Evolutionary conservation across 2,797 vertebrate genomes (phyloP).

Genomic region (Pseudocheirus occidentalis): DNA sequence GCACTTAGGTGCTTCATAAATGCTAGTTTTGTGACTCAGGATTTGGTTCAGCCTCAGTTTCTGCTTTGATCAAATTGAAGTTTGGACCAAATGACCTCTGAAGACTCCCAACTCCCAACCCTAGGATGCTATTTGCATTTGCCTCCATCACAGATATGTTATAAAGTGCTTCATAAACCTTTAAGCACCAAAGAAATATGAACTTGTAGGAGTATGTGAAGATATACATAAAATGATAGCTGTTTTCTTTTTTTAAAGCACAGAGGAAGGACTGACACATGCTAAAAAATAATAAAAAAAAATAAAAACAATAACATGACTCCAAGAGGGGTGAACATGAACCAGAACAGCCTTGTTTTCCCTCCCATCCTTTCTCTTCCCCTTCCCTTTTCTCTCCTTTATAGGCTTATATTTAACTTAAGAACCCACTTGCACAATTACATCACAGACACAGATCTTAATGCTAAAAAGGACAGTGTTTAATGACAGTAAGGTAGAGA

Average conservation of each 20-base stretch:
- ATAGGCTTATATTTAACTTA: background rate
- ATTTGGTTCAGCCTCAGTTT: background rate
- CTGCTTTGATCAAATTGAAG: background rate
- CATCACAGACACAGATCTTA: background rate
- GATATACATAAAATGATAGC: background rate
- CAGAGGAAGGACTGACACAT: background rate
- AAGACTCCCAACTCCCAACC: background rate
- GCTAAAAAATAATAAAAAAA: background rate
- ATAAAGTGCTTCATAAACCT: background rate
- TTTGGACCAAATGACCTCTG: background rate
- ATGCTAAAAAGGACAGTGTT: background rate
- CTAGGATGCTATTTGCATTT: background rate
- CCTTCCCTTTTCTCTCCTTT: background rate
- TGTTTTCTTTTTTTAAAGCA: background rate
- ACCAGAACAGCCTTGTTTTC: background rate
- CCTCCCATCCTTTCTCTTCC: background rate
- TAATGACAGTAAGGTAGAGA: background rate
- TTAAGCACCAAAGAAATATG: background rate
- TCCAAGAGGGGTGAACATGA: background rate
- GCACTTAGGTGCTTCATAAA: background rate
- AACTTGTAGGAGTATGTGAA: background rate
- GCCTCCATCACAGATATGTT: background rate
- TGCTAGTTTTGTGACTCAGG: background rate
- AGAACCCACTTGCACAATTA: background rate
- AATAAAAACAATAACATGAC: background rate